Evolutionary conservation across 2,113 vertebrate genomes (phyloP).

Genomic region (Bathybates hornii): DNA sequence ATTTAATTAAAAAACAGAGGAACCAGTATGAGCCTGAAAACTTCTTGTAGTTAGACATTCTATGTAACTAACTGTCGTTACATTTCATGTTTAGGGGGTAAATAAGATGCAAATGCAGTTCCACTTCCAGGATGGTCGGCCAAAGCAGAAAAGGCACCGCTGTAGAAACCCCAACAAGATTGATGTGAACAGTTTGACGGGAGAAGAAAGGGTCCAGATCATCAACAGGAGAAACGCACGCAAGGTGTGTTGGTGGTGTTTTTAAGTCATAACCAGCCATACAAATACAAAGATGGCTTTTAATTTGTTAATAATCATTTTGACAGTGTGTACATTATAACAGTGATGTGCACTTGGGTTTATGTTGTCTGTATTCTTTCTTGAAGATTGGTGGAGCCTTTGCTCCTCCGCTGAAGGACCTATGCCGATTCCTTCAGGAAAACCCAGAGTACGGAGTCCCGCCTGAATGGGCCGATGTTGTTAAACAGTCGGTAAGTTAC

Average conservation of each 20-base stretch:
- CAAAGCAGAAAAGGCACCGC: conserved; percentile 96
- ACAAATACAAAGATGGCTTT: neutral
- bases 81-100: conserved; percentile 48
- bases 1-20: neutral
- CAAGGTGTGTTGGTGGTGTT: conserved; percentile 74
- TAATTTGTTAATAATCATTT: neutral
- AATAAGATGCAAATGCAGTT: conserved; percentile 84
- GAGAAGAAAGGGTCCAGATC: conserved; percentile 95
- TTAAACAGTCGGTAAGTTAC: conserved; percentile 86
- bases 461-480: conserved; percentile 96
- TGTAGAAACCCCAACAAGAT: conserved; percentile 97
- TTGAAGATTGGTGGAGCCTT: conserved; percentile 92
- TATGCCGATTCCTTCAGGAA: conserved; percentile 94
- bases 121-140: conserved; percentile 90
- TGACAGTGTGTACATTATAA: neutral
- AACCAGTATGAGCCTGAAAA: neutral
- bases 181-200: conserved; percentile 95
- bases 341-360: neutral
- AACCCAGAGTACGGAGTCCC: conserved; percentile 96
- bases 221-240: conserved; percentile 98
- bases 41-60: neutral
- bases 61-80: neutral
- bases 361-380: neutral
- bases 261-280: neutral
- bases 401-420: conserved; percentile 93